Evolutionary conservation across 2,113 vertebrate species (phyloP).

Genomic region (Scortum barcoo): DNA sequence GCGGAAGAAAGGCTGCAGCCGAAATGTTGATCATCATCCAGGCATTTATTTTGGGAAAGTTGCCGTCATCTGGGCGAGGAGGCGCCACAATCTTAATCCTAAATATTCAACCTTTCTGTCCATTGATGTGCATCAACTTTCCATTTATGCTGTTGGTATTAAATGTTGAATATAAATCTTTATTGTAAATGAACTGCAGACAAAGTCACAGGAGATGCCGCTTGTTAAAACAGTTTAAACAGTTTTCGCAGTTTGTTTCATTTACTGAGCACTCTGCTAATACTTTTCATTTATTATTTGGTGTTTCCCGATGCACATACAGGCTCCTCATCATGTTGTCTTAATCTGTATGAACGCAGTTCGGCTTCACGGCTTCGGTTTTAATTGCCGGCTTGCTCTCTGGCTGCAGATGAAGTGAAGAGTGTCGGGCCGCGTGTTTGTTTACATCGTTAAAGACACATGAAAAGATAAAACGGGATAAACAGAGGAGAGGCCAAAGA

Average conservation of each 20-base stretch:
- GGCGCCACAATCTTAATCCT: background rate
- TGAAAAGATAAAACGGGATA: slow-evolving; percentile 36
- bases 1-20: background rate
- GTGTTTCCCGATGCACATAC: slow-evolving; percentile 15
- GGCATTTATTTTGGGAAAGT: background rate
- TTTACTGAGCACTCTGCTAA: slow-evolving; percentile 25
- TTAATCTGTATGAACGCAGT: slow-evolving; percentile 28
- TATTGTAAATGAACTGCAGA: slow-evolving; percentile 37
- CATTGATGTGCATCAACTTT: background rate
- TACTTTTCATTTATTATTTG: slow-evolving; percentile 38
- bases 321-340: slow-evolving; percentile 28
- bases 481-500: slow-evolving; percentile 42
- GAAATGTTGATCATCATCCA: background rate
- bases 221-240: slow-evolving; percentile 9
- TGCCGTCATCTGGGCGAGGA: background rate
- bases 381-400: slow-evolving; percentile 50
- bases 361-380: slow-evolving; percentile 30
- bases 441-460: slow-evolving; percentile 58
- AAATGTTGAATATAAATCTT: slow-evolving; percentile 12
- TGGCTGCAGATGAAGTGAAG: slow-evolving; percentile 40
- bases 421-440: slow-evolving; percentile 38
- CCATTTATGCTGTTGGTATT: background rate
- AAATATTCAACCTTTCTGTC: background rate
- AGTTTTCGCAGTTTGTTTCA: slow-evolving; percentile 15
- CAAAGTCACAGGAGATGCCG: slow-evolving; percentile 2